Conservation (phyloP, 2,797 vertebrate genomes). For the Melopsittacus undulatus region DNA sequence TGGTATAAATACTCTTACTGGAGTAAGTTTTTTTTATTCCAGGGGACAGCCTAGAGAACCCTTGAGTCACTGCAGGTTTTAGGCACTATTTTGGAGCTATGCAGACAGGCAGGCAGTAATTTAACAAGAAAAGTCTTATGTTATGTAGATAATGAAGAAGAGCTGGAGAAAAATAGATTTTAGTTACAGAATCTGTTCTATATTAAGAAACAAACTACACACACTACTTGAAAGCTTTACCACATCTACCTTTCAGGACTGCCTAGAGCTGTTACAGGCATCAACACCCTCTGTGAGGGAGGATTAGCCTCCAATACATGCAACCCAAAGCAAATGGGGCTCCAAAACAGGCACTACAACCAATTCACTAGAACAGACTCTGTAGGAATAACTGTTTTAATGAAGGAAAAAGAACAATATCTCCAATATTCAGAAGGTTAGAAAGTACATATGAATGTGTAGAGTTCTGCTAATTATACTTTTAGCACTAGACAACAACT, state of each 20-base stretch:
- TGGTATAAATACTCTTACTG: background rate
- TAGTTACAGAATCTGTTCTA: background rate
- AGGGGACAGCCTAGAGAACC: background rate
- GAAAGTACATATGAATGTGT: fast-evolving
- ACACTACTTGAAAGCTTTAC: background rate
- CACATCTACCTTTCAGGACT: background rate
- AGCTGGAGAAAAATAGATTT: background rate
- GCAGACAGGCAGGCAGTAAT: background rate
- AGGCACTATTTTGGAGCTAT: background rate
- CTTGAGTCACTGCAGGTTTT: background rate
- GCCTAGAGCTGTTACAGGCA: background rate
- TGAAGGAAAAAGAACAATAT: fast-evolving
- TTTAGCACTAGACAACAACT: background rate
- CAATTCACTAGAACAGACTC: background rate
- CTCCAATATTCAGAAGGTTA: fast-evolving
- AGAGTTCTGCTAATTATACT: fast-evolving
- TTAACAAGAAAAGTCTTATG: background rate
- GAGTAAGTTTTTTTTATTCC: background rate
- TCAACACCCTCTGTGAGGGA: fast-evolving
- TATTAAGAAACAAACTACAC: background rate
- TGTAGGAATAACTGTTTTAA: fast-evolving
- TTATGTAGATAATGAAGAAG: background rate
- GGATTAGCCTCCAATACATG: fast-evolving
- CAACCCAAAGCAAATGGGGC: fast-evolving
- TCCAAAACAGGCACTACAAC: background rate